These are phyloP conservation scores for Hirtodrosophila confusa DNA, from an alignment of 2,888 invertebrate species.

Conservation along the genomic window DNA sequence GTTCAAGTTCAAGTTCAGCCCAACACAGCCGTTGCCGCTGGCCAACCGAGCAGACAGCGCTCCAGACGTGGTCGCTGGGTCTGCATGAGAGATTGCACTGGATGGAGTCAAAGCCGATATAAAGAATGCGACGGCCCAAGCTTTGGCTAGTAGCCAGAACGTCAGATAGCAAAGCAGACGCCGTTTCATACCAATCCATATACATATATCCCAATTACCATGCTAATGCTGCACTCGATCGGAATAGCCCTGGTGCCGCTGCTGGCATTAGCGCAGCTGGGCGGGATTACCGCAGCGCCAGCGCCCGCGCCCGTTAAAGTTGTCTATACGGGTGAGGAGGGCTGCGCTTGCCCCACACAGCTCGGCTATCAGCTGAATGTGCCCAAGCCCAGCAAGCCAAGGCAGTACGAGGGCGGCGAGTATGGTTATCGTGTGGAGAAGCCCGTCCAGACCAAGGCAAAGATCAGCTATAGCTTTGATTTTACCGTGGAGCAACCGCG, in stretches of 20 bases:
- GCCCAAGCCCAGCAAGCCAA: conserved; percentile 60
- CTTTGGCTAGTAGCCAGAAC: conserved; percentile 65
- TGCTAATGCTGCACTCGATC: conserved; percentile 32
- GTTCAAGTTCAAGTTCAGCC: conserved; percentile 69
- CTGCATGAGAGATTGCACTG: conserved; percentile 62
- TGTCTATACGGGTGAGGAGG: conserved; percentile 77
- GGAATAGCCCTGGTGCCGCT: conserved; percentile 10
- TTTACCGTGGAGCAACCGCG: conserved; percentile 80
- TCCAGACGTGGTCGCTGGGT: conserved; percentile 57
- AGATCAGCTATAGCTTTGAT: conserved; percentile 79
- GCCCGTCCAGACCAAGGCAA: conserved; percentile 66
- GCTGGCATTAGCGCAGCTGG: conserved; percentile 9
- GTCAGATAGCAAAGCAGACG: conserved; percentile 50
- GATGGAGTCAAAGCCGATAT: conserved; percentile 52
- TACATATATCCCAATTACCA: neutral
- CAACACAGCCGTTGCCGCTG: conserved; percentile 22
- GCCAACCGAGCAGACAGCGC: conserved; percentile 27
- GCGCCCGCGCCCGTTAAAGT: conserved; percentile 67
- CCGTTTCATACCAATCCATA: conserved; percentile 22
- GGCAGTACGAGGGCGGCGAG: conserved; percentile 41
- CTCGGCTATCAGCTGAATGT: conserved; percentile 74
- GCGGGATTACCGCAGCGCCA: conserved; percentile 20
- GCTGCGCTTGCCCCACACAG: conserved; percentile 76
- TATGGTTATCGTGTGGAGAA: conserved; percentile 80
- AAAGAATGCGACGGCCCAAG: conserved; percentile 59